Percentiles rank a stretch among this genome's conserved stretches.
Conservation (phyloP, 1,140 invertebrate genomes). For the Cyclargus thomasi region DNA sequence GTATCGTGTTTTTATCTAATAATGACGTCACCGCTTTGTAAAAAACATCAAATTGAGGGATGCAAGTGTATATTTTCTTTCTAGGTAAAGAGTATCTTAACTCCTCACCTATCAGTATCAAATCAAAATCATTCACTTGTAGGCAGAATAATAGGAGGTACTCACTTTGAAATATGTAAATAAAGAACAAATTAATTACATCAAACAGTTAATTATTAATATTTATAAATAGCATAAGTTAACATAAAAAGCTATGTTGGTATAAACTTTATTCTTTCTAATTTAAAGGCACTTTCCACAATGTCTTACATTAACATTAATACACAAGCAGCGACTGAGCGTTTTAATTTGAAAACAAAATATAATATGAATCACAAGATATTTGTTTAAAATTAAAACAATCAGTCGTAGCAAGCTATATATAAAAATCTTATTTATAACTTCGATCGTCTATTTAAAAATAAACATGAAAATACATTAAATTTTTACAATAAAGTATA, state of each 20-base stretch:
- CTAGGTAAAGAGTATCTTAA: too few species aligned
- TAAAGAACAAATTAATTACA: slow-evolving; percentile 52
- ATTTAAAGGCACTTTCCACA: slow-evolving; percentile 72
- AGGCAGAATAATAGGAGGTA: background rate
- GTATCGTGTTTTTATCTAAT: too few species aligned
- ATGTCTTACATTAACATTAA: slow-evolving; percentile 62
- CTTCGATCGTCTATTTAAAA: slow-evolving; percentile 54
- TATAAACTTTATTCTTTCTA: slow-evolving; percentile 73
- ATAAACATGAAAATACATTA: slow-evolving; percentile 47
- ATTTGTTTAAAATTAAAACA: slow-evolving; percentile 10
- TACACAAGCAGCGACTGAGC: slow-evolving; percentile 3
- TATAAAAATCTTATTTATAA: slow-evolving; percentile 53
- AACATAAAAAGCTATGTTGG: slow-evolving; percentile 74
- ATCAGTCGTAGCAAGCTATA: slow-evolving; percentile 23
- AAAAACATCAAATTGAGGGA: too few species aligned
- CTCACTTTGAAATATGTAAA: slow-evolving; percentile 30
- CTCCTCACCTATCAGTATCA: too few species aligned
- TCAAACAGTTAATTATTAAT: slow-evolving; percentile 74
- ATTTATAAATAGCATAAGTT: slow-evolving; percentile 74
- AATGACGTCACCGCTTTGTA: too few species aligned
- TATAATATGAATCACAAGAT: background rate
- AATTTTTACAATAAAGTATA: slow-evolving; percentile 20
- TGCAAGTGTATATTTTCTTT: too few species aligned
- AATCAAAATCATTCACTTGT: too few species aligned
- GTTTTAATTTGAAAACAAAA: slow-evolving; percentile 8